These are phyloP conservation scores for Nannobrachium achirus DNA, from an alignment of 2,113 vertebrate genomes.

Conservation along the genomic window DNA sequence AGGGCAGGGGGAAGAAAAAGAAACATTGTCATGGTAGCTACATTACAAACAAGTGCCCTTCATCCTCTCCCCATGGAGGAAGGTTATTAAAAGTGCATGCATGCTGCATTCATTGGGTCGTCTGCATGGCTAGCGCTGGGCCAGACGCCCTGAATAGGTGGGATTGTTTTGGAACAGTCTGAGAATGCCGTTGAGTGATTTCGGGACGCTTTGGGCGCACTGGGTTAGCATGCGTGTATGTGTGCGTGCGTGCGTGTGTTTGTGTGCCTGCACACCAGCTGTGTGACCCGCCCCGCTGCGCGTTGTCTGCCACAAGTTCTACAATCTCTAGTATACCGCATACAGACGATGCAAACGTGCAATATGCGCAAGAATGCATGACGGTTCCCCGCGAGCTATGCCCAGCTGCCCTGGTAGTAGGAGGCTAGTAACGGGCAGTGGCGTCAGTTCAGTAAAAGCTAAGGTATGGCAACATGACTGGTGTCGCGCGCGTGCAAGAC, in stretches of 20 bases:
- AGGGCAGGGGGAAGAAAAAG: background rate
- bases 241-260: too few relatives aligned
- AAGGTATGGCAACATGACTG: too few relatives aligned
- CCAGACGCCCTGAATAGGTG: conserved; percentile 58
- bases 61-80: conserved; percentile 11
- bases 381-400: conserved; percentile 36
- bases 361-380: conserved; percentile 50
- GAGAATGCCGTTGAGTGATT: conserved; percentile 74
- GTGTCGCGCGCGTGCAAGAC: too few relatives aligned
- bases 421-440: too few relatives aligned
- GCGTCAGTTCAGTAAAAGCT: too few relatives aligned
- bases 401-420: conserved; percentile 22
- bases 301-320: conserved; percentile 39
- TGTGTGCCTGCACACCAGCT: conserved; percentile 37
- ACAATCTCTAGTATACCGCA: too few relatives aligned
- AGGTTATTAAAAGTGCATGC: conserved; percentile 35
- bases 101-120: conserved; percentile 12
- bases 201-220: conserved; percentile 71
- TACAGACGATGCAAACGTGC: conserved; percentile 38
- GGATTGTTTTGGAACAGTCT: conserved; percentile 68
- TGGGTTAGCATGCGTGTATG: conserved; percentile 27
- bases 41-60: conserved; percentile 3
- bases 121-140: conserved; percentile 9
- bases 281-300: conserved; percentile 28
- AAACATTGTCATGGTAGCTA: background rate